Percentiles rank a stretch among this genome's conserved stretches.
Conservation (phyloP, 2,797 vertebrate species). For the Sebastes nivosus region DNA sequence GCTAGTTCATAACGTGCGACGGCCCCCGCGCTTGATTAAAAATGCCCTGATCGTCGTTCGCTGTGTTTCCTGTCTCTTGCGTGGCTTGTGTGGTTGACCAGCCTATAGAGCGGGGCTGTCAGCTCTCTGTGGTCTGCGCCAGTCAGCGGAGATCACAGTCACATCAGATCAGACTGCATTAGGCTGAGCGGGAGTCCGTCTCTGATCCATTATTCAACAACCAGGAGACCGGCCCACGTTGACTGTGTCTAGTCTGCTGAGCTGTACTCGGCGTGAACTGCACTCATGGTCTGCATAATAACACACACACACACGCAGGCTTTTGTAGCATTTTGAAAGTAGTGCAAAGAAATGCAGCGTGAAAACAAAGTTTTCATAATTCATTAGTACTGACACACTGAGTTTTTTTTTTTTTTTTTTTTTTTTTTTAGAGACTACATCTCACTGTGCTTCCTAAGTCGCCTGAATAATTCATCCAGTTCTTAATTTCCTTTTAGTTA, state of each 20-base stretch:
- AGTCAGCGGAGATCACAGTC: conserved; percentile 81
- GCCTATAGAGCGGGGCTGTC: conserved; percentile 67
- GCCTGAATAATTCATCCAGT: conserved; percentile 76
- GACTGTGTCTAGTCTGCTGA: conserved; percentile 79
- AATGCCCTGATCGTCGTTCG: conserved; percentile 39
- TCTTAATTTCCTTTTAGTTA: conserved; percentile 79
- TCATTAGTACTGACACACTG: conserved; percentile 75
- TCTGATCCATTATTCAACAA: conserved; percentile 85
- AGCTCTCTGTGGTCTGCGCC: conserved; percentile 76
- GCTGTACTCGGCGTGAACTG: conserved; percentile 77
- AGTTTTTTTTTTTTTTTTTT: conserved; percentile 31
- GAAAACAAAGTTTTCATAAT: conserved; percentile 83
- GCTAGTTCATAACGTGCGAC: conserved; percentile 37
- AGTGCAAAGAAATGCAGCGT: conserved; percentile 79
- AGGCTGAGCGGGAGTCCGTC: conserved; percentile 80
- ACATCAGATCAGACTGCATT: conserved; percentile 84
- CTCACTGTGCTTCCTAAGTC: conserved; percentile 64
- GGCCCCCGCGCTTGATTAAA: conserved; percentile 58
- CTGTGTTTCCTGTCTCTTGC: conserved; percentile 29
- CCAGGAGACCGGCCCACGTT: conserved; percentile 79
- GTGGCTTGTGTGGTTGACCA: conserved; percentile 30
- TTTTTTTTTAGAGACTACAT: conserved; percentile 57
- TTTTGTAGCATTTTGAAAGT: conserved; percentile 77
- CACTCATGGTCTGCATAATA: conserved; percentile 77
- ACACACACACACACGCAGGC: conserved; percentile 42